phyloP scores from a whole-genome alignment of 2,113 vertebrate species.

The Pluvialis apricaria region DNA sequence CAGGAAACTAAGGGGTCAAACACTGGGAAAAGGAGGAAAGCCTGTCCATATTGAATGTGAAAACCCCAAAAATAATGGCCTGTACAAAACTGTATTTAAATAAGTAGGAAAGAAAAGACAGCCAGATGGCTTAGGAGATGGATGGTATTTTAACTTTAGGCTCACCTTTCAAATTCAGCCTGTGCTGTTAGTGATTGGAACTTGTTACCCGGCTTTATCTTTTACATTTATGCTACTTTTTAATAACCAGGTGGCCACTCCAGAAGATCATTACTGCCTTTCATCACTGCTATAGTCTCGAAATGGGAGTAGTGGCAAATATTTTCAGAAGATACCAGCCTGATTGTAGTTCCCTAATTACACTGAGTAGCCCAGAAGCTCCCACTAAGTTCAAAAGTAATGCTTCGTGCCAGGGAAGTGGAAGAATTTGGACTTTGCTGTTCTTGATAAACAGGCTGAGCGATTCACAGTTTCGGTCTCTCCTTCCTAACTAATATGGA shows the following conservation, averaged over 20 bases:
- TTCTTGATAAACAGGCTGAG: not conserved
- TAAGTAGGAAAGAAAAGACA: not conserved
- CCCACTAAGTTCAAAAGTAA: not conserved
- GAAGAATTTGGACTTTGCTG: not conserved
- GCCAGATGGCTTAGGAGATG: not conserved
- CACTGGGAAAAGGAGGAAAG: not conserved
- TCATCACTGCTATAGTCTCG: not conserved
- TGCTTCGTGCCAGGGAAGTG: not conserved
- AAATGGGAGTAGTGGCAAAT: not conserved
- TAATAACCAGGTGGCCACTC: not conserved
- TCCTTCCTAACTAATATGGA: not conserved
- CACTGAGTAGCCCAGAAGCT: not conserved
- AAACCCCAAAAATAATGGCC: not conserved
- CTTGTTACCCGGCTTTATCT: not conserved
- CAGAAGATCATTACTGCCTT: not conserved
- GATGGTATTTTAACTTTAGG: not conserved
- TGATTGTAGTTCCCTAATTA: not conserved
- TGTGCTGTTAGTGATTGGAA: not conserved
- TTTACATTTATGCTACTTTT: not conserved
- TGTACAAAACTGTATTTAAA: not conserved
- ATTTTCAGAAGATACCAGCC: not conserved
- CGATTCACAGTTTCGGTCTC: not conserved
- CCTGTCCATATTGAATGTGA: not conserved
- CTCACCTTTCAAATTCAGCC: not conserved
- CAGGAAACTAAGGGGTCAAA: not conserved